phyloP scores from a whole-genome alignment of 2,113 vertebrate genomes.

The Datnioides undecimradiatus region DNA sequence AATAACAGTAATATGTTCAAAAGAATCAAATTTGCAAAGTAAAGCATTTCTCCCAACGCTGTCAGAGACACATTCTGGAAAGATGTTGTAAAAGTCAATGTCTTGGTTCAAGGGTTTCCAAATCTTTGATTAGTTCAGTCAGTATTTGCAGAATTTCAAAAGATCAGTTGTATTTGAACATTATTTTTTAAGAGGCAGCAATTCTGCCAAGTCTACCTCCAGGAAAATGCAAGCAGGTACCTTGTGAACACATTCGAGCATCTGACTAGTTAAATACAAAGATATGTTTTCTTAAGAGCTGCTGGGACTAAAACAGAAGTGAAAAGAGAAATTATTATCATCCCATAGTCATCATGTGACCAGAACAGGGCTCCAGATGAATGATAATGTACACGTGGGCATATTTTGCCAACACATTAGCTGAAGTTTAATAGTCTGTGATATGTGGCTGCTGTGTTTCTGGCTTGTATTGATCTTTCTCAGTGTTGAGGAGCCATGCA shows the following conservation, averaged over 20 bases:
- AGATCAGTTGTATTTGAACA: no score
- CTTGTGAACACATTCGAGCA: not conserved
- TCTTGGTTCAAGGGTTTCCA: not conserved
- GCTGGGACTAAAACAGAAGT: not conserved
- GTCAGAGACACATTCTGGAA: no score
- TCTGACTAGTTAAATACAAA: not conserved
- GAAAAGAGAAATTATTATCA: not conserved
- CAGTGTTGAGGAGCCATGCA: not conserved
- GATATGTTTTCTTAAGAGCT: not conserved
- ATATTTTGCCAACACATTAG: slow-evolving; percentile 3
- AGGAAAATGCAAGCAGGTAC: not conserved
- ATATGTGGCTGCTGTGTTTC: not conserved
- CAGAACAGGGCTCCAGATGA: not conserved
- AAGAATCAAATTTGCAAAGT: no score
- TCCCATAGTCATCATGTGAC: not conserved
- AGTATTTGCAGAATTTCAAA: no score
- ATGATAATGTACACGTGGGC: not conserved
- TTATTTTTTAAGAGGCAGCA: not conserved
- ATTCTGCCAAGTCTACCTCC: not conserved
- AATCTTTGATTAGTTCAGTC: no score
- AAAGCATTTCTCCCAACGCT: no score
- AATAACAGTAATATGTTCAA: no score
- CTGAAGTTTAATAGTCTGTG: not conserved
- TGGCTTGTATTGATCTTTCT: slow-evolving; percentile 15
- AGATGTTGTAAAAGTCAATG: no score